Percentiles rank a stretch among this genome's conserved stretches.
Evolutionary conservation across 2,797 vertebrate species (phyloP).

Genomic region (Chelonia mydas): DNA sequence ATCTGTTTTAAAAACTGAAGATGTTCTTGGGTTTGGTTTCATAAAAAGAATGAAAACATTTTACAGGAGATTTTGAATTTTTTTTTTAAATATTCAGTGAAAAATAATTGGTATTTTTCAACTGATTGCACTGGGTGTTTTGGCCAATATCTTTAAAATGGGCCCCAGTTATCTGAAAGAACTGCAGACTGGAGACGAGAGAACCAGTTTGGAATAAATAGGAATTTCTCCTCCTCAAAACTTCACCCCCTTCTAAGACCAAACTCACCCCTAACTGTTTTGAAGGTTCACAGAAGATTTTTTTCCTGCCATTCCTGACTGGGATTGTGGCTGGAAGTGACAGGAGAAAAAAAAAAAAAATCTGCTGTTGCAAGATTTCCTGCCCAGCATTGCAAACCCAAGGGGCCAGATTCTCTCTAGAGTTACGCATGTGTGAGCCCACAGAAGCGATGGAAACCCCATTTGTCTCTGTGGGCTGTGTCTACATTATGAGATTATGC

Average conservation of each 20-base stretch:
- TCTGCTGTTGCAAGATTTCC: background rate
- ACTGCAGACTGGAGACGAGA: background rate
- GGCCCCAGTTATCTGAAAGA: background rate
- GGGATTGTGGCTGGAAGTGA: background rate
- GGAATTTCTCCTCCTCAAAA: conserved; percentile 19
- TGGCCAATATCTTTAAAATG: background rate
- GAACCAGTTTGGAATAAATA: background rate
- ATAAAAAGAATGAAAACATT: background rate
- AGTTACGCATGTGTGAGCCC: background rate
- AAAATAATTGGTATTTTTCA: background rate
- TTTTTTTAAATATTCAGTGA: background rate
- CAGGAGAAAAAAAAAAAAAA: background rate
- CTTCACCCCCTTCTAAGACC: conserved; percentile 3
- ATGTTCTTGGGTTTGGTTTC: background rate
- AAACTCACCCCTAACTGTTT: background rate
- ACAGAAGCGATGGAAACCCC: background rate
- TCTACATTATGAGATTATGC: background rate
- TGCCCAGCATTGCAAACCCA: rapidly evolving
- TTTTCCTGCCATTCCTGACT: background rate
- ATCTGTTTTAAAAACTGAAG: background rate
- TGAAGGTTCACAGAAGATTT: background rate
- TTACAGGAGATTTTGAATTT: background rate
- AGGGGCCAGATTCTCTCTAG: rapidly evolving
- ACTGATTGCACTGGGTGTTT: background rate
- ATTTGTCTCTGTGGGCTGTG: background rate